Evolutionary conservation across 1,140 invertebrate genomes (phyloP).

Genomic region (Macrotrachela quadricornifera): DNA sequence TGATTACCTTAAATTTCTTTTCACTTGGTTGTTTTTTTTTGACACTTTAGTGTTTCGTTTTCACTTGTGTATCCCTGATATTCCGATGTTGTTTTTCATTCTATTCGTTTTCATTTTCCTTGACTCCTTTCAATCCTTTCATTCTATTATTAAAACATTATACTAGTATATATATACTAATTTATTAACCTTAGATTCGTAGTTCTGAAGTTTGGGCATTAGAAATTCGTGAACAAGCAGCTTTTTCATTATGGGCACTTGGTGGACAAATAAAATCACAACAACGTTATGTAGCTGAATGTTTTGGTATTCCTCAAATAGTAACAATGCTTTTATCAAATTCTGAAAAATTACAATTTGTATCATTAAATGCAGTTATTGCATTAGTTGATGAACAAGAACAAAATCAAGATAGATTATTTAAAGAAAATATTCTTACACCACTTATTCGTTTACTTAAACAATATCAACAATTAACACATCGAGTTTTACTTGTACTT

Average conservation of each 20-base stretch:
- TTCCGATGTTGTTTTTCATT: neutral
- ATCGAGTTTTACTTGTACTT: conserved; percentile 22
- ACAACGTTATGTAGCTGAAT: conserved; percentile 25
- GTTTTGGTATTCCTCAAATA: conserved; percentile 23
- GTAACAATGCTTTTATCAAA: conserved; percentile 24
- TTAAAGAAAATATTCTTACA: conserved; percentile 22
- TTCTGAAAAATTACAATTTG: conserved; percentile 27
- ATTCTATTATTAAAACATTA: neutral
- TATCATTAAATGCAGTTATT: conserved; percentile 26
- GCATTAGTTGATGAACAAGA: conserved; percentile 24
- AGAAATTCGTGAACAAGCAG: conserved; percentile 25
- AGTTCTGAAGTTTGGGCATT: conserved; percentile 11
- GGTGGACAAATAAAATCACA: conserved; percentile 24
- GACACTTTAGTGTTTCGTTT: no score
- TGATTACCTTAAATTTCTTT: neutral
- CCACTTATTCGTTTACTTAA: conserved; percentile 22
- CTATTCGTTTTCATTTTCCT: neutral
- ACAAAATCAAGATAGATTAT: conserved; percentile 24
- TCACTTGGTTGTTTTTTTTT: neutral
- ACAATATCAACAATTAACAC: conserved; percentile 14
- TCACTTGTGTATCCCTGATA: no score
- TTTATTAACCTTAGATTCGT: neutral
- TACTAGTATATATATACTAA: no score
- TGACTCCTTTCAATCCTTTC: neutral
- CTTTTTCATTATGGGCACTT: conserved; percentile 26